Evolutionary conservation across 2,888 invertebrate species (phyloP).

Genomic region (Eupithecia insigniata): DNA sequence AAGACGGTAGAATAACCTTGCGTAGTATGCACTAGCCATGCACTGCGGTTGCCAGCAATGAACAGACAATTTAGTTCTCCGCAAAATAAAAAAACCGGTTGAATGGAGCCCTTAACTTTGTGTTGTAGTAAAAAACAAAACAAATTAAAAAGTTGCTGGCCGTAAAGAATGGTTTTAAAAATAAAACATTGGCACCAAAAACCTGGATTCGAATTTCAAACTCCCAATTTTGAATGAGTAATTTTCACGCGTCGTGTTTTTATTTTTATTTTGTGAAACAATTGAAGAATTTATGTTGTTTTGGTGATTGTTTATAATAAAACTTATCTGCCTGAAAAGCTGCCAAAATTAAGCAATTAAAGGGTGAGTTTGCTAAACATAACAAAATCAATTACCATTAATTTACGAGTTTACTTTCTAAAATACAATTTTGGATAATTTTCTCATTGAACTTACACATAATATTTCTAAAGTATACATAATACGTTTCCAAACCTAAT

Average conservation of each 20-base stretch:
- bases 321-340: conserved; percentile 40
- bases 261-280: background rate
- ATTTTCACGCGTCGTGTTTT: background rate
- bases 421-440: background rate
- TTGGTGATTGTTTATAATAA: background rate
- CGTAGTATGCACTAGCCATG: conserved; percentile 53
- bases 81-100: background rate
- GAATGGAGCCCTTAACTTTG: background rate
- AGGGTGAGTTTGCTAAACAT: conserved; percentile 59
- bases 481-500: background rate
- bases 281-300: background rate
- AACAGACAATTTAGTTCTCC: conserved; percentile 42
- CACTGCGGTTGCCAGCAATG: conserved; percentile 64
- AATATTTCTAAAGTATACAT: too few relatives aligned
- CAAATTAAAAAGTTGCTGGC: background rate
- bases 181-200: background rate
- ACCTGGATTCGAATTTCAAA: background rate
- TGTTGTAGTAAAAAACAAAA: background rate
- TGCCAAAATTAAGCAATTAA: conserved; percentile 72
- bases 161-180: background rate
- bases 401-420: background rate
- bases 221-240: background rate
- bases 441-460: background rate
- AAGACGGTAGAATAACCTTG: conserved; percentile 71
- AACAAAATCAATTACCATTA: background rate